Percentiles rank a stretch among this genome's conserved stretches.
Evolutionary conservation across 2,888 invertebrate genomes (phyloP).

Genomic region (Zaprionus obscuricornis): DNA sequence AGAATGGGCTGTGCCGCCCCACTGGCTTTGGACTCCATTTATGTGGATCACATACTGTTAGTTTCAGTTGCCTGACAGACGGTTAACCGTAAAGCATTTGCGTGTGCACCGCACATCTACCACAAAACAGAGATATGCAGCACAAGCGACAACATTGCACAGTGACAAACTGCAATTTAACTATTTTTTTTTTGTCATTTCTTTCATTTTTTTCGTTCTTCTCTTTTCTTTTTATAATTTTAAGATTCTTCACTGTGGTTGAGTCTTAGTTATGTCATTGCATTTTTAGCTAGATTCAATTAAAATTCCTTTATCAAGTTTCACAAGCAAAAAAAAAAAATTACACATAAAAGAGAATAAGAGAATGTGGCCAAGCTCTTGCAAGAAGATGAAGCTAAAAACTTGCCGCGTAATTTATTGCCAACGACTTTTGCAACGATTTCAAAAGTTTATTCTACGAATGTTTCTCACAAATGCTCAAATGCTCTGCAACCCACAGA

Average conservation of each 20-base stretch:
- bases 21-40: conserved; percentile 68
- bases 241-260: conserved; percentile 39
- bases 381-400: conserved; percentile 17
- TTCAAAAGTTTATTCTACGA: conserved; percentile 59
- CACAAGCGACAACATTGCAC: no score
- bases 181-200: conserved; percentile 8
- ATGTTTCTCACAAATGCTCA: conserved; percentile 37
- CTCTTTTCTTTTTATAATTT: conserved; percentile 66
- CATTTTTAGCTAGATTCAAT: conserved; percentile 30
- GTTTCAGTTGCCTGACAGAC: conserved; percentile 43
- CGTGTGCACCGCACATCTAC: conserved; percentile 29
- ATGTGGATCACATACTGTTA: conserved; percentile 60
- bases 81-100: conserved; percentile 52
- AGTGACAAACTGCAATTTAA: no score
- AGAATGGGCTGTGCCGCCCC: conserved; percentile 20
- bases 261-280: conserved; percentile 48
- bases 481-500: conserved; percentile 14
- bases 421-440: conserved; percentile 47
- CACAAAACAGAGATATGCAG: conserved; percentile 9
- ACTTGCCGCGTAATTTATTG: conserved; percentile 60
- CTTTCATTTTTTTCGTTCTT: no score
- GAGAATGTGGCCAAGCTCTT: conserved; percentile 42
- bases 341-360: conserved; percentile 32
- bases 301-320: conserved; percentile 30
- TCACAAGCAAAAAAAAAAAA: background rate